Evolutionary conservation across 2,113 vertebrate genomes (phyloP), one percentile per base, ranked within the genome.

Genomic region (Tragelaphus strepsiceros): DNA sequence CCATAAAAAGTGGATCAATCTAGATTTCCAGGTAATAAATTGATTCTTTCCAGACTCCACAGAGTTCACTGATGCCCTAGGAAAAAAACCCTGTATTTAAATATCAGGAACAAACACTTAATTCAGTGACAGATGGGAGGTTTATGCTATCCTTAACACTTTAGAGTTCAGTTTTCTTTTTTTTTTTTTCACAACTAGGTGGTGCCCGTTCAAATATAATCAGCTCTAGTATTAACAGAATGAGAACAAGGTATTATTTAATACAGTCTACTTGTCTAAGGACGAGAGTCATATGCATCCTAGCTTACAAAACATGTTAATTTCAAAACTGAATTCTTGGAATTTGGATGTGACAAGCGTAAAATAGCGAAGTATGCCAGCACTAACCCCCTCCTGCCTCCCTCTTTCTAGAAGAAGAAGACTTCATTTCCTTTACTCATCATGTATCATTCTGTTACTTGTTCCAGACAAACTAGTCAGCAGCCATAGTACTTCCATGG

Each of bases 261-360:
- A 77, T 95, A 91, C 30, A 81, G 15, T 78, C 56, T 59, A 87
- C 81, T 95, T 94, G 54, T 88, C 77, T 59, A 90, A 95, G 62
- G 51, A 83, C 85, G 74, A 90, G 22, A 88, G n/a, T 82, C 15
- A 14, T 81, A 32, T 32, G 64, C 24, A 51, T 28, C 46, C 5
- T 49, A 80, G 62, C 19, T 90, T 92, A 86, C 39, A 93, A 67
- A 93, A 11, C 43, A 78, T 81, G 26, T 46, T 91, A 28, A 82
- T 93, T 82, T 94, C 26, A 86, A 90, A 96, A 93, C 80, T 15
- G 77, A 30, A 85, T 88, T 84, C 19, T 46, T 64, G 16, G 46
- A 78, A 78, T 90, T 49, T 43, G 10, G 53, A 26, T 49, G n/a
- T 89, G 67, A n/a, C 54, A 67, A 85, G 13, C 49, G 0, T 51